phyloP scores from a whole-genome alignment of 2,888 invertebrate species.

The Cloeon dipterum region DNA sequence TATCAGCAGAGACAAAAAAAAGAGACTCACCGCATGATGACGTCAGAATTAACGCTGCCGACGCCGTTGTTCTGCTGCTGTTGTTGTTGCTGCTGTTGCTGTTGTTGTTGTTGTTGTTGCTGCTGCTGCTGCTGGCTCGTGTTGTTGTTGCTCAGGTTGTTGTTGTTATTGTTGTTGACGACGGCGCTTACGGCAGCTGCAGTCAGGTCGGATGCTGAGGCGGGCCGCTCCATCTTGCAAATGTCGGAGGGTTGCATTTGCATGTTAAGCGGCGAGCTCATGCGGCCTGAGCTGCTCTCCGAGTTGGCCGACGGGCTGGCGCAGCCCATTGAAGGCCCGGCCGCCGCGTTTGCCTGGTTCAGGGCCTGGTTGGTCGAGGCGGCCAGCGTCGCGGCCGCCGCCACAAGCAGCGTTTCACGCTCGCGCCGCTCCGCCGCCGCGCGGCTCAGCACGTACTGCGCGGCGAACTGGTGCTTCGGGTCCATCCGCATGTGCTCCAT shows the following conservation, averaged over 20 bases:
- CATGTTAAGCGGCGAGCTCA: constrained; percentile 22
- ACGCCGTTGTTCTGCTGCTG: constrained; percentile 1
- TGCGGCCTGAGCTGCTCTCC: constrained; percentile 61
- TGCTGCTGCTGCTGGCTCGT: constrained; percentile 6
- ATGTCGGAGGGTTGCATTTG: background rate
- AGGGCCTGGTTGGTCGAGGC: constrained; percentile 20
- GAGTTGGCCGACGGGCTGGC: constrained; percentile 70
- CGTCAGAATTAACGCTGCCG: too few relatives aligned
- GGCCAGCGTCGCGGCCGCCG: constrained; percentile 13
- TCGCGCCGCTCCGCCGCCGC: constrained; percentile 80
- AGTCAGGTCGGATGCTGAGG: constrained; percentile 9
- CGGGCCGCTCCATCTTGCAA: background rate
- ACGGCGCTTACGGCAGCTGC: constrained; percentile 7
- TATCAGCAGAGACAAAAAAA: too few relatives aligned
- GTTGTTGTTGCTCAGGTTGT: background rate
- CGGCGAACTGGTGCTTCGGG: constrained; percentile 87
- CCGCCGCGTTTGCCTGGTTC: constrained; percentile 3
- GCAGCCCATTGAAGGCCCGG: constrained; percentile 24
- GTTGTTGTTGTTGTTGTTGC: constrained; percentile 9
- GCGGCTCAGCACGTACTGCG: constrained; percentile 74
- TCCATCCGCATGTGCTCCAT: constrained; percentile 97
- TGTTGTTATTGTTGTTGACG: constrained; percentile 8
- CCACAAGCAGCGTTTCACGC: constrained; percentile 42
- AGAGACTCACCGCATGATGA: too few relatives aligned
- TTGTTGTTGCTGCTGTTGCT: background rate